Evolutionary conservation across 2,888 invertebrate species (phyloP).

Genomic region (Lasiommata megera): DNA sequence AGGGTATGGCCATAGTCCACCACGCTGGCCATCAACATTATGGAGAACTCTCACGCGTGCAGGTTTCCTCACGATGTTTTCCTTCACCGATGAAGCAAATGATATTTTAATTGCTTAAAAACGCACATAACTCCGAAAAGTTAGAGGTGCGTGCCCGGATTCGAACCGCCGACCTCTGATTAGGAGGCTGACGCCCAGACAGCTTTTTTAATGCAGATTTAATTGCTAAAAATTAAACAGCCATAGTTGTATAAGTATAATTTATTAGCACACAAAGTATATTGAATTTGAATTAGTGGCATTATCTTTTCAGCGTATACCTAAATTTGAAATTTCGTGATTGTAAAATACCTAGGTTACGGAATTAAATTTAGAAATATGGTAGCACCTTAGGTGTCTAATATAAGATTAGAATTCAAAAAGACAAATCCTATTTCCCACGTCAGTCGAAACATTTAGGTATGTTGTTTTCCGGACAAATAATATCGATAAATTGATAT

Average conservation of each 20-base stretch:
- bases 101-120: too few species aligned
- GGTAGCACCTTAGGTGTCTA: background rate
- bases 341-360: background rate
- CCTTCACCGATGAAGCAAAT: too few species aligned
- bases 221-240: too few species aligned
- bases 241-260: background rate
- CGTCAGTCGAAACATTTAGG: background rate
- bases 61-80: too few species aligned
- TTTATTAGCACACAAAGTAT: background rate
- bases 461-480: background rate
- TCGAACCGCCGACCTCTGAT: too few species aligned
- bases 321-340: slow-evolving; percentile 3
- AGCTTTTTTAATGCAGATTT: too few species aligned
- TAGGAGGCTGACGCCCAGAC: too few species aligned
- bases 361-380: background rate
- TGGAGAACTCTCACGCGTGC: too few species aligned
- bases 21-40: too few species aligned
- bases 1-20: too few species aligned
- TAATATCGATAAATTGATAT: background rate
- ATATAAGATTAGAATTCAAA: background rate
- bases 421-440: slow-evolving; percentile 8
- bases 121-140: too few species aligned
- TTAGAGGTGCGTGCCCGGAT: too few species aligned
- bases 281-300: background rate
- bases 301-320: background rate